Conservation (phyloP, 2,797 vertebrate genomes). For the Eulemur coronatus region DNA sequence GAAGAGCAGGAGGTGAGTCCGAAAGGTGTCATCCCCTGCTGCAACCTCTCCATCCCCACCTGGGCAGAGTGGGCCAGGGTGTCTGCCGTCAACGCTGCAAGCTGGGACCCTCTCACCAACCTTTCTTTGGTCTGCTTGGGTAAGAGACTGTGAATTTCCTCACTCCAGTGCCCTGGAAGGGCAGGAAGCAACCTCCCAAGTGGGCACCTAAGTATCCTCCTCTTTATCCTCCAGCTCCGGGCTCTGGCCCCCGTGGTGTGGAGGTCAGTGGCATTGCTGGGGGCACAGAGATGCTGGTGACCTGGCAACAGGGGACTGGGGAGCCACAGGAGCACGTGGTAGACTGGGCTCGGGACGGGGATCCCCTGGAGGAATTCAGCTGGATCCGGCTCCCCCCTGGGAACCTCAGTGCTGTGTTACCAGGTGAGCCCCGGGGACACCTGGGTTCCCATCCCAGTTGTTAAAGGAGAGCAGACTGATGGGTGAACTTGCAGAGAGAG, state of each 20-base stretch:
- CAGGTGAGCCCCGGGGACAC: slow-evolving; percentile 51
- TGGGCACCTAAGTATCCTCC: background rate
- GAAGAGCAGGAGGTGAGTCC: background rate
- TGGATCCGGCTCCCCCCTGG: slow-evolving; percentile 58
- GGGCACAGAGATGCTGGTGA: slow-evolving; percentile 52
- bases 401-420: slow-evolving; percentile 37
- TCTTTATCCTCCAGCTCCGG: background rate
- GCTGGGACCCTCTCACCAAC: background rate
- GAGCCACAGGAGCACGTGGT: slow-evolving; percentile 60
- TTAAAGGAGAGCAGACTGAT: background rate
- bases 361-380: background rate
- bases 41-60: slow-evolving; percentile 22
- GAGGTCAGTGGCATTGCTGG: background rate
- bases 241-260: slow-evolving; percentile 20
- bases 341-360: slow-evolving; percentile 65
- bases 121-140: slow-evolving; percentile 76
- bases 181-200: background rate
- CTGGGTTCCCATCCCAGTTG: background rate
- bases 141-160: background rate
- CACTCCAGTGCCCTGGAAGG: background rate
- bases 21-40: slow-evolving; percentile 33
- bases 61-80: background rate
- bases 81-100: background rate
- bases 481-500: background rate
- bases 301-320: slow-evolving; percentile 50